phyloP scores from a whole-genome alignment of 1,140 invertebrate species.

The Drosophila watanabei region DNA sequence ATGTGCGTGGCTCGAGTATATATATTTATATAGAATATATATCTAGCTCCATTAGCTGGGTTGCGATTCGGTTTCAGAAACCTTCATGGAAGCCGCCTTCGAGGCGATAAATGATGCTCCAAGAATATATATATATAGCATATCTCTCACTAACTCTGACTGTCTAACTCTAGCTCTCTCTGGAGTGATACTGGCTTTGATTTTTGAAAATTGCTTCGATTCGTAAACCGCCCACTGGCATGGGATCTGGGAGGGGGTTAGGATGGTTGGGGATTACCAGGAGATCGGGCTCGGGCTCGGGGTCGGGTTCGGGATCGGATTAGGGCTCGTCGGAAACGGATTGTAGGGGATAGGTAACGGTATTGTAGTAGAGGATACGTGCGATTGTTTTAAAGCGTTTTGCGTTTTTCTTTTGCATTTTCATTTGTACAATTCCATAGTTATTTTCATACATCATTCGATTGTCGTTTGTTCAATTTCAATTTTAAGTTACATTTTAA shows the following conservation, averaged over 20 bases:
- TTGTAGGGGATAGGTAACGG: conserved; percentile 84
- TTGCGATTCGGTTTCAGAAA: conserved; percentile 64
- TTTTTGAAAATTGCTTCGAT: conserved; percentile 76
- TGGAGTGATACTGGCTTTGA: conserved; percentile 52
- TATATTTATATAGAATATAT: conserved; percentile 8
- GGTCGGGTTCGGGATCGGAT: conserved; percentile 51
- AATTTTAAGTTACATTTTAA: conserved; percentile 12
- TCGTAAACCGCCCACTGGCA: conserved; percentile 71
- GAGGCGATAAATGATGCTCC: conserved; percentile 60
- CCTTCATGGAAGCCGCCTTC: conserved; percentile 59
- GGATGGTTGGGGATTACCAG: conserved; percentile 8
- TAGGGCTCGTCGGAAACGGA: conserved; percentile 81
- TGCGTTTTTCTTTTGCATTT: conserved; percentile 85
- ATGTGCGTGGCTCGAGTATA: conserved; percentile 43
- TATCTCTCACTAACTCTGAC: conserved; percentile 33
- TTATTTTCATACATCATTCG: conserved; percentile 51
- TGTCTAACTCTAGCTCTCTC: conserved; percentile 35
- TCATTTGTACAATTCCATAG: conserved; percentile 73
- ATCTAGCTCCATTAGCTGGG: conserved; percentile 16
- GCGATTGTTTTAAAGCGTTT: conserved; percentile 86
- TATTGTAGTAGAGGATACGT: conserved; percentile 85
- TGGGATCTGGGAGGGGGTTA: conserved; percentile 35
- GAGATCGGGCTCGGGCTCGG: conserved; percentile 16
- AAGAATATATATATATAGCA: conserved; percentile 52
- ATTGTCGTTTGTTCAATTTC: conserved; percentile 38